Evolutionary conservation across 2,113 vertebrate species (phyloP), one percentile per base, ranked within the genome.

Genomic region (Ibidorhyncha struthersii): DNA sequence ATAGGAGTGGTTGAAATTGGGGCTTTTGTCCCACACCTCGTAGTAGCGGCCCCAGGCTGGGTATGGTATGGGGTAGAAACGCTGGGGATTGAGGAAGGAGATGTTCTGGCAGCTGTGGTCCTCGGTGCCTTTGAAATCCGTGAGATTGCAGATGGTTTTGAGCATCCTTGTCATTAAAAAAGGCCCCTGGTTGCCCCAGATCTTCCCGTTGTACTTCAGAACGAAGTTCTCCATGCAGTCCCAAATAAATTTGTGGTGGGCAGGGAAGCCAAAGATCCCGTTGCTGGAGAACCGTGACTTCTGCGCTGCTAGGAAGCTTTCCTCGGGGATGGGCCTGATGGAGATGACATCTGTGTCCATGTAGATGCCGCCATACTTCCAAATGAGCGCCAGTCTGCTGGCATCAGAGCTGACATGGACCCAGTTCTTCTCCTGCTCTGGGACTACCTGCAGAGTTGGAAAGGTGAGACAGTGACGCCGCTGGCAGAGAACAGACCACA

Each of bases 281-380:
- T 98, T 98, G 84, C 98, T 98, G 59, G 98, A 98, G 66, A 93
- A 88, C 9, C 14, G 74, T 0, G 98, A 98, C 45, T 93, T 92
- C 93, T 98, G 97, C 0, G 98, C 98, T 0, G 98, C 98, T 86
- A 98, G 49, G 76, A 99, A 99, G 91, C 97, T 98, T 32, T 58
- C 23, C 32, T 96, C 90, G 0, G 98, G 98, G 26, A 99, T 98
- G 50, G 98, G 97, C 82, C 93, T 96, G 80, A 98, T 97, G 29
- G 98, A 98, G 86, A 99, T 98, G 62, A 99, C 92, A 2, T 99
- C 98, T 0, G 98, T 98, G 93, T 99, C 98, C 98, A 98, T 97
- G 88, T 99, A 99, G 93, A 98, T 93, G 34, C 98, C 98, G 0
- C 98, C 98, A 0, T 98, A 98, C 88, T 98, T 98, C 98, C 98